Percentiles rank a stretch among this genome's conserved stretches.
phyloP scores from a whole-genome alignment of 1,140 invertebrate species.

The Cherax destructor region DNA sequence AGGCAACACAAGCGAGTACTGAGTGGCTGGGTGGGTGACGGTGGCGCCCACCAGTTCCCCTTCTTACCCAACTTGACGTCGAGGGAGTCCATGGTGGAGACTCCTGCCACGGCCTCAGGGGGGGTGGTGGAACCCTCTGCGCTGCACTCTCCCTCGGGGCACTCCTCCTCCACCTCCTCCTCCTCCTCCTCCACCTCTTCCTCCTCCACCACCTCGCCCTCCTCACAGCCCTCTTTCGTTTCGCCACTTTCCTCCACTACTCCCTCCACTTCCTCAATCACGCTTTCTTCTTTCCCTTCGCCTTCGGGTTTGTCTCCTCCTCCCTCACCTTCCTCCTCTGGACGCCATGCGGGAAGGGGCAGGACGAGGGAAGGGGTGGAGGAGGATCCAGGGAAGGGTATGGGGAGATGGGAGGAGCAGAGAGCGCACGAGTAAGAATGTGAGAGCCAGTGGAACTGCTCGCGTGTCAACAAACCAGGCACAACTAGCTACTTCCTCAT shows the following conservation, averaged over 20 bases:
- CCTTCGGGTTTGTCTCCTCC: constrained; percentile 46
- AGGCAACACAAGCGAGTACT: not conserved
- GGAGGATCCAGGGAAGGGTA: constrained; percentile 24
- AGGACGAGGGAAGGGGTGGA: constrained; percentile 28
- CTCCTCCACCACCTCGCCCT: constrained; percentile 27
- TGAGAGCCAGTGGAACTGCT: constrained; percentile 46
- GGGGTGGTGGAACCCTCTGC: constrained; percentile 52
- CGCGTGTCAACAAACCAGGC: constrained; percentile 38
- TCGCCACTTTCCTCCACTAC: constrained; percentile 54
- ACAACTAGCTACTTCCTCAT: constrained; percentile 48
- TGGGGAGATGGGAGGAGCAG: constrained; percentile 44
- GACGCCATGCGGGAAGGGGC: constrained; percentile 57
- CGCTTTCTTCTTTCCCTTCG: constrained; percentile 35
- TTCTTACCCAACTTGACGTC: constrained; percentile 55
- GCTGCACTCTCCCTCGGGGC: constrained; percentile 61
- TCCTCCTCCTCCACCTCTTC: constrained; percentile 25
- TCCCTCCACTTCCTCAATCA: constrained; percentile 45
- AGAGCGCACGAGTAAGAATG: constrained; percentile 57
- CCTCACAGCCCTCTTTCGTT: constrained; percentile 22
- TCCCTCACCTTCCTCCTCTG: constrained; percentile 58
- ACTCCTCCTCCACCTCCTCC: constrained; percentile 60
- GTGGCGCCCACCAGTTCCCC: constrained; percentile 14
- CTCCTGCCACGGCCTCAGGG: constrained; percentile 35
- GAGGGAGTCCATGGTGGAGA: constrained; percentile 34
- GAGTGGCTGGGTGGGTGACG: constrained; percentile 11